These are phyloP conservation scores for Austrofundulus limnaeus DNA, from an alignment of 2,113 vertebrate genomes.

Conservation along the genomic window DNA sequence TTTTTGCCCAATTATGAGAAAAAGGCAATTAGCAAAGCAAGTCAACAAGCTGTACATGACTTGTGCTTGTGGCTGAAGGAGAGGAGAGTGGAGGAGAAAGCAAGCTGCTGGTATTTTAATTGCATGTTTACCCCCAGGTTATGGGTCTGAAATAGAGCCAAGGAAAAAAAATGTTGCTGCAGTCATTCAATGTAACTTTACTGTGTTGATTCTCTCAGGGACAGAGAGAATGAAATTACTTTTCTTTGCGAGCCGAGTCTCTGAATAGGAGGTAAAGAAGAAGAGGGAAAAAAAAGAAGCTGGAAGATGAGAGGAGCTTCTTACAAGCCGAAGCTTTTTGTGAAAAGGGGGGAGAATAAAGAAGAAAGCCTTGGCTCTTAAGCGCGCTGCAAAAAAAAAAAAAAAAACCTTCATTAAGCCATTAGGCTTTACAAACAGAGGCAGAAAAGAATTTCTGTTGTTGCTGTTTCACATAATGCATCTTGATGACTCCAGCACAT, in stretches of 20 bases:
- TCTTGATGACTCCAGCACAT: conserved; percentile 68
- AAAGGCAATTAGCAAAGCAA: conserved; percentile 65
- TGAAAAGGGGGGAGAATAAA: conserved; percentile 44
- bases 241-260: conserved; percentile 60
- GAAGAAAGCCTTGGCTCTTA: conserved; percentile 47
- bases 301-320: conserved; percentile 62
- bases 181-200: conserved; percentile 73
- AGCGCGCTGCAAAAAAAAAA: conserved; percentile 54
- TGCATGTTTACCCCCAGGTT: conserved; percentile 80
- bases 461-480: conserved; percentile 44
- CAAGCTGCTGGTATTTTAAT: conserved; percentile 77
- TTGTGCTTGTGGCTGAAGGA: conserved; percentile 56
- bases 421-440: conserved; percentile 57
- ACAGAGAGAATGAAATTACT: conserved; percentile 73
- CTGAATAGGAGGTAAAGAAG: conserved; percentile 64
- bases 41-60: conserved; percentile 62
- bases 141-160: conserved; percentile 75
- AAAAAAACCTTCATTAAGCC: conserved; percentile 51
- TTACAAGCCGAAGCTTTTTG: conserved; percentile 61
- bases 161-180: conserved; percentile 65
- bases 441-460: conserved; percentile 41
- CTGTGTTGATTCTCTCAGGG: conserved; percentile 73
- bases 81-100: conserved; percentile 62
- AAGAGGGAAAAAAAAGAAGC: conserved; percentile 49
- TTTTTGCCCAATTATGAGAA: conserved; percentile 64